Base-by-base conservation (phyloP, 2,888 invertebrate species). In the Tethea ocularis region DNA sequence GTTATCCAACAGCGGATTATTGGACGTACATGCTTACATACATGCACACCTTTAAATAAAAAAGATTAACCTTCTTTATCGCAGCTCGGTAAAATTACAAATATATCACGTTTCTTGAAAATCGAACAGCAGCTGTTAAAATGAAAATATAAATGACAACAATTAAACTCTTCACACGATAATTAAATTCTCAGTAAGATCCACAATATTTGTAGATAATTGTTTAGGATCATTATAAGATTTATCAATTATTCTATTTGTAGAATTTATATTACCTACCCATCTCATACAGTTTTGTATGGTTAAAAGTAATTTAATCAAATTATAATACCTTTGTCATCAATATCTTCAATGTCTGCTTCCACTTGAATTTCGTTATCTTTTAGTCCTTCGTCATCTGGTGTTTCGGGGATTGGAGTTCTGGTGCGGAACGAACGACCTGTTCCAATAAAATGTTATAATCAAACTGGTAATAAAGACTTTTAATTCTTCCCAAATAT, bases 391-490 rank as follows among this genome's bases (percentile, higher is more conserved):
- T 94, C 93, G 59, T 94, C 94, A 41, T 91, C 90, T 0, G 94
- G 88, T 26, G 88, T 93, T 75, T 95, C 95, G 20, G 93, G 94
- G 20, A 95, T 95, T 0, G 95, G 95, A 6, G 95, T 94, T 60
- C 94, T 90, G 52, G 92, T 82, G n/a, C 93, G 87, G 85, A 94
- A 91, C 33, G 89, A 80, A 61, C 82, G 84, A 63, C 75, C 91
- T 90, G 71, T 23, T 51, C 38, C 58, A 63, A 56, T 38, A 59
- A 52, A 24, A 59, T 67, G 68, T 55, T 60, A 54, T 60, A 7
- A 17, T 26, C 26, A 2, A 2, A 26, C 15, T 38, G n/a, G n/a
- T n/a, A n/a, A n/a, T n/a, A n/a, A n/a, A 5, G 38, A 38, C 11
- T 10, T 11, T 0, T 5, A 26, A 26, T 6, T 6, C 26, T 1